A percentile compares a stretch with the other conserved stretches of the same genome.
Evolutionary conservation across 35 echinoderm and acorn worm species (phyloP).

Genomic region (Apostichopus californicus): DNA sequence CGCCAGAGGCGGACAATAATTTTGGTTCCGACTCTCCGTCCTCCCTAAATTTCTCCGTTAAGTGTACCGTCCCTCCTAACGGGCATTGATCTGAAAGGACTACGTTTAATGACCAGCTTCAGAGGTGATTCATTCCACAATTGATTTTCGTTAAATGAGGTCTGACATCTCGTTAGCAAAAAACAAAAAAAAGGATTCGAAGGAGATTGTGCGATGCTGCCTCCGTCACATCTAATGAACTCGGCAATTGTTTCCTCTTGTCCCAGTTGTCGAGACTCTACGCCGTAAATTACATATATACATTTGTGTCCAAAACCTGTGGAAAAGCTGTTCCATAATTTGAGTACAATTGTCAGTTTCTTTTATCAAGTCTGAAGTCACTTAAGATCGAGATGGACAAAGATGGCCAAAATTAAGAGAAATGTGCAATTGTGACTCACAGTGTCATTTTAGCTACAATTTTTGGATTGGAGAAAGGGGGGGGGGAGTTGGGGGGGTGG

Average conservation of each 20-base stretch:
- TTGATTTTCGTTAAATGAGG: constrained; percentile 17
- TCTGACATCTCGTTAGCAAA: not conserved
- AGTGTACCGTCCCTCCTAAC: constrained; percentile 12
- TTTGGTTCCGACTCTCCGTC: not conserved
- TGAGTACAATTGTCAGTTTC: not conserved
- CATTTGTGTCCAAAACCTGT: not conserved
- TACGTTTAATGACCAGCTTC: constrained; percentile 19
- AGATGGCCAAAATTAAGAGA: not conserved
- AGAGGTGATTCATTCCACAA: constrained; percentile 23
- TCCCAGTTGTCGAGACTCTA: not conserved
- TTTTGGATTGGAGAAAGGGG: no score
- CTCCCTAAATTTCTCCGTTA: constrained; percentile 10
- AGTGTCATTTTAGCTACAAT: not conserved
- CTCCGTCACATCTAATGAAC: not conserved
- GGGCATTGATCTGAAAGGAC: constrained; percentile 26
- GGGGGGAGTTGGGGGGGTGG: no score
- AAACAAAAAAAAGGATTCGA: not conserved
- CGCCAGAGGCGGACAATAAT: constrained; percentile 4
- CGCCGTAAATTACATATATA: no score
- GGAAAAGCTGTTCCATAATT: not conserved
- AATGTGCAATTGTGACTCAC: not conserved
- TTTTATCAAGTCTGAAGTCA: not conserved
- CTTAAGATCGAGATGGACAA: not conserved
- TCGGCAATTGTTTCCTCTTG: not conserved
- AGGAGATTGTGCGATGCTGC: not conserved